These are phyloP conservation scores for Seriola rivoliana DNA, from an alignment of 2,113 vertebrate species.

Conservation along the genomic window DNA sequence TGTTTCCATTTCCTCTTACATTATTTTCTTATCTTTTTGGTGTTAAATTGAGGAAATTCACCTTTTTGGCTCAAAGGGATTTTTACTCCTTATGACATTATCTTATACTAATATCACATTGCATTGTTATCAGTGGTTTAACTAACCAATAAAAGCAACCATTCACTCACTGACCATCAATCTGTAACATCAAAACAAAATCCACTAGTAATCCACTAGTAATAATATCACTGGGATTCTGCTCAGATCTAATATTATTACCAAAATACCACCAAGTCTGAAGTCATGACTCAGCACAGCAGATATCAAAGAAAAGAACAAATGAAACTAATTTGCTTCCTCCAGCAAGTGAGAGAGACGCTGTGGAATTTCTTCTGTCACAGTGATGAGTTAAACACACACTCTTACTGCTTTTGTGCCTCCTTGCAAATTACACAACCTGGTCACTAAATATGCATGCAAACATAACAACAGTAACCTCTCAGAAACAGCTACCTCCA, in stretches of 20 bases:
- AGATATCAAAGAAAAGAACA: slow-evolving; percentile 13
- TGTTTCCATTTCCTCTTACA: neutral
- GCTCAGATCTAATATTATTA: neutral
- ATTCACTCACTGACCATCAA: neutral
- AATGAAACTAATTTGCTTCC: slow-evolving; percentile 24
- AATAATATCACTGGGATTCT: slow-evolving; percentile 5
- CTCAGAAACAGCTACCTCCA: neutral
- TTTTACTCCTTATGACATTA: neutral
- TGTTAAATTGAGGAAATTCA: neutral
- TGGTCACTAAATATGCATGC: slow-evolving; percentile 12
- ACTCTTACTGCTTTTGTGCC: slow-evolving; percentile 17
- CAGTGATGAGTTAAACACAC: slow-evolving; percentile 28
- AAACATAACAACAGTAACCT: slow-evolving; percentile 27
- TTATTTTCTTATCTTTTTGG: neutral
- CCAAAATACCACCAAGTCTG: neutral
- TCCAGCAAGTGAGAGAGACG: neutral
- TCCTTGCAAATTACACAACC: slow-evolving; percentile 43
- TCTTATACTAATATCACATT: slow-evolving; percentile 1
- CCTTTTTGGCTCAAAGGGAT: neutral
- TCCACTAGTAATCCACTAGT: neutral
- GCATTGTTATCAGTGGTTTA: neutral
- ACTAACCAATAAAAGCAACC: neutral
- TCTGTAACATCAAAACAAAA: neutral
- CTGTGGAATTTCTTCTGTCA: slow-evolving; percentile 30
- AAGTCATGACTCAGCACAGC: slow-evolving; percentile 26